Evolutionary conservation across 1,140 invertebrate genomes (phyloP).

Genomic region (Cotesia glomerata): DNA sequence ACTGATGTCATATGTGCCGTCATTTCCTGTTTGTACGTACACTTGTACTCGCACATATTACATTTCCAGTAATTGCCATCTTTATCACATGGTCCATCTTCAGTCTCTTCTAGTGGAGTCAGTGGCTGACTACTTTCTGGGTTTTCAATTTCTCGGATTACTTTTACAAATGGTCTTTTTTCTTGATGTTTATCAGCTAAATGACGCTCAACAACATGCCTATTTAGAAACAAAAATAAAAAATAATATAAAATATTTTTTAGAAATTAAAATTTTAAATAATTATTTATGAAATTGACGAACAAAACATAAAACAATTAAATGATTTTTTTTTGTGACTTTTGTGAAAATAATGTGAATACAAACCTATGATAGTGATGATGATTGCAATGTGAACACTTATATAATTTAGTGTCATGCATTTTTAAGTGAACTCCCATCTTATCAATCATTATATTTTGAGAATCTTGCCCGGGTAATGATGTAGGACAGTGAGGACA

Average conservation of each 20-base stretch:
- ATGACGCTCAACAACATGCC: constrained; percentile 72
- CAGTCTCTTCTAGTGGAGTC: constrained; percentile 31
- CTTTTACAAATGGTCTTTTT: constrained; percentile 62
- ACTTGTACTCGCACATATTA: constrained; percentile 70
- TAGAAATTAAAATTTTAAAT: background rate
- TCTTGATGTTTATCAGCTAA: constrained; percentile 68
- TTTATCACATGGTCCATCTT: constrained; percentile 44
- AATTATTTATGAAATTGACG: background rate
- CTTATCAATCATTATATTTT: constrained; percentile 64
- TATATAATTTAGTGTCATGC: constrained; percentile 74
- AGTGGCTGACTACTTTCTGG: constrained; percentile 48
- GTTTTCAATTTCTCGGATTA: constrained; percentile 66
- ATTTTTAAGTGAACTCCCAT: constrained; percentile 76
- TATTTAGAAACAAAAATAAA: constrained; percentile 34
- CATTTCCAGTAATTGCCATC: constrained; percentile 73
- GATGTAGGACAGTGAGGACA: constrained; percentile 74
- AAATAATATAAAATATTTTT: constrained; percentile 8
- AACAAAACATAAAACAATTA: background rate
- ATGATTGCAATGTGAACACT: constrained; percentile 72
- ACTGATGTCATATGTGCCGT: constrained; percentile 63
- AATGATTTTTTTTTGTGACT: too few species aligned
- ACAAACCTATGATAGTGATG: constrained; percentile 68
- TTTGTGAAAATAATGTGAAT: constrained; percentile 16
- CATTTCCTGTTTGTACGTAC: constrained; percentile 68
- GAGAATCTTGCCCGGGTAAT: constrained; percentile 49